These are phyloP conservation scores for Danio tinwini DNA, from an alignment of 2,797 vertebrate species.

Conservation along the genomic window DNA sequence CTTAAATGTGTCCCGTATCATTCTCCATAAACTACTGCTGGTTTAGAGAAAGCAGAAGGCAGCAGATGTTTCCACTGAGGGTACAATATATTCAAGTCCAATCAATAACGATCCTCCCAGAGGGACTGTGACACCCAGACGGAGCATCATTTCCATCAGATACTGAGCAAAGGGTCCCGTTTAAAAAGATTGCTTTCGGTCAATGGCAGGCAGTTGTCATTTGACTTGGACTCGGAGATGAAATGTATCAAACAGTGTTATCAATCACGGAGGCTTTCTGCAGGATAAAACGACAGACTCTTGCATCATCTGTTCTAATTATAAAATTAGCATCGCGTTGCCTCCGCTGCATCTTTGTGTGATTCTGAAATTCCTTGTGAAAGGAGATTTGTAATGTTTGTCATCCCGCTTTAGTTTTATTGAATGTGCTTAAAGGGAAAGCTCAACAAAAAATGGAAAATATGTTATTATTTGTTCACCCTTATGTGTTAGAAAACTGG, in stretches of 20 bases:
- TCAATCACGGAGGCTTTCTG: slow-evolving; percentile 79
- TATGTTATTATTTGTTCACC: neutral
- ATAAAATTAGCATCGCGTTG: slow-evolving; percentile 77
- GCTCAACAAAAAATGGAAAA: neutral
- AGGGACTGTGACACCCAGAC: slow-evolving; percentile 88
- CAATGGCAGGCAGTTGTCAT: slow-evolving; percentile 90
- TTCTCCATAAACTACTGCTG: slow-evolving; percentile 75
- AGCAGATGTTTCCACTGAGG: slow-evolving; percentile 88
- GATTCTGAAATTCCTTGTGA: slow-evolving; percentile 68
- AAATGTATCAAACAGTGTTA: slow-evolving; percentile 87
- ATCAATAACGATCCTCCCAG: slow-evolving; percentile 81
- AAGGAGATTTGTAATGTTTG: slow-evolving; percentile 66
- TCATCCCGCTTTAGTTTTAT: slow-evolving; percentile 17
- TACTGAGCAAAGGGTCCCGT: slow-evolving; percentile 91
- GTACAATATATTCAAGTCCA: slow-evolving; percentile 89
- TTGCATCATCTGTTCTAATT: slow-evolving; percentile 81
- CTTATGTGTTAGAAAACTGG: neutral
- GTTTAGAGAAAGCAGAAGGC: slow-evolving; percentile 68
- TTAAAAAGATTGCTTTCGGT: slow-evolving; percentile 97
- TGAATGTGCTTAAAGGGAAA: neutral
- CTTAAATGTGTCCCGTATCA: slow-evolving; percentile 85
- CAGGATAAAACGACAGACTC: slow-evolving; percentile 72
- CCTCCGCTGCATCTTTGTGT: slow-evolving; percentile 59
- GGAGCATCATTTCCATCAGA: slow-evolving; percentile 90
- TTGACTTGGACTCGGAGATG: slow-evolving; percentile 87